Percentiles rank a stretch among this genome's conserved stretches.
Conservation (phyloP, 2,797 vertebrate genomes). For the Microtus agrestis region DNA sequence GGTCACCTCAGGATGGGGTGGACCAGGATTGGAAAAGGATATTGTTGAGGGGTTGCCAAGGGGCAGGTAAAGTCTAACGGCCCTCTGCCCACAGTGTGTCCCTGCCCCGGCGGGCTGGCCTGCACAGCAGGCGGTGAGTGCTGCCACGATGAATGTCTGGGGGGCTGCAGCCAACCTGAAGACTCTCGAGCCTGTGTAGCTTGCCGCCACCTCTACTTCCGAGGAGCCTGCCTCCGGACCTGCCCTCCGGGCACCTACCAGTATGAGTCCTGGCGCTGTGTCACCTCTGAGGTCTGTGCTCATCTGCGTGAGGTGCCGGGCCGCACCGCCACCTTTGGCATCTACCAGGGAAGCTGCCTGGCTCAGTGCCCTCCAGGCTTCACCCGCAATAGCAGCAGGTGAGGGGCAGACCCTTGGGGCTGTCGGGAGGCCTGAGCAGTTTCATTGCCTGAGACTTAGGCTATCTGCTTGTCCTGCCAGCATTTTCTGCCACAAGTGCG, state of each 20-base stretch:
- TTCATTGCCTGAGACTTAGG: not conserved
- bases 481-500: constrained; percentile 90
- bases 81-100: constrained; percentile 83
- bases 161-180: constrained; percentile 85
- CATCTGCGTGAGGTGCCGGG: constrained; percentile 87
- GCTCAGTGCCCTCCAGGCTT: constrained; percentile 89
- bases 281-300: constrained; percentile 87
- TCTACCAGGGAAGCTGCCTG: constrained; percentile 87
- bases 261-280: constrained; percentile 90
- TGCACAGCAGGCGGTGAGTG: constrained; percentile 84
- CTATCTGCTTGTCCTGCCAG: constrained; percentile 72
- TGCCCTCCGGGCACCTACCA: constrained; percentile 89
- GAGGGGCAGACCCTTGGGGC: not conserved
- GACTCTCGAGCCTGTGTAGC: constrained; percentile 86
- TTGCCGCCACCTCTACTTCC: constrained; percentile 89
- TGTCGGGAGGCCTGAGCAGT: not conserved
- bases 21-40: not conserved
- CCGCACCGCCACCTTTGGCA: constrained; percentile 87
- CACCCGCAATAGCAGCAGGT: constrained; percentile 89
- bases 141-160: constrained; percentile 89
- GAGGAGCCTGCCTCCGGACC: constrained; percentile 85
- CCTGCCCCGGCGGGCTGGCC: constrained; percentile 79
- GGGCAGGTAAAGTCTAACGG: not conserved
- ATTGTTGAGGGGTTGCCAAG: not conserved
- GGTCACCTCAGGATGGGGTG: not conserved